Conservation (phyloP, 2,113 vertebrate species). For the Psettodes erumei region DNA sequence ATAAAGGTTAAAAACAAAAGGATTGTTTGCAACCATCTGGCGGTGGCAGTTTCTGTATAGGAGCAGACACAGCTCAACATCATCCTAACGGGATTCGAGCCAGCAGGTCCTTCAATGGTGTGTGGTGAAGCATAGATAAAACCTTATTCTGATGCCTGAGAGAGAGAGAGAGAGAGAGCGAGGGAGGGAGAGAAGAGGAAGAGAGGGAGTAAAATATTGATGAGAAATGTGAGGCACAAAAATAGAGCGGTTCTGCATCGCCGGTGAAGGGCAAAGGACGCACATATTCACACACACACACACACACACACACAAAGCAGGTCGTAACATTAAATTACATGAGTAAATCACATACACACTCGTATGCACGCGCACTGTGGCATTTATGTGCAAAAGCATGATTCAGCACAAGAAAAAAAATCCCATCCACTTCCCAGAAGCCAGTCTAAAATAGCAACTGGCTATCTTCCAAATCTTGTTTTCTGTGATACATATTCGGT, state of each 20-base stretch:
- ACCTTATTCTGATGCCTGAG: constrained; percentile 65
- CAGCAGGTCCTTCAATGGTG: constrained; percentile 64
- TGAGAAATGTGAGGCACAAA: constrained; percentile 73
- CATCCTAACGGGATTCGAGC: constrained; percentile 60
- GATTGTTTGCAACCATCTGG: constrained; percentile 77
- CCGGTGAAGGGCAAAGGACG: constrained; percentile 58
- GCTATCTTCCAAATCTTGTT: constrained; percentile 20
- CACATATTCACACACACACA: neutral
- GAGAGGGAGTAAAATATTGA: constrained; percentile 78
- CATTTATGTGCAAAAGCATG: constrained; percentile 48
- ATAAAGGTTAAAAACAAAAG: constrained; percentile 61
- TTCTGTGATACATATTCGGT: constrained; percentile 20
- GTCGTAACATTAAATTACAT: constrained; percentile 39
- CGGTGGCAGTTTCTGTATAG: constrained; percentile 58
- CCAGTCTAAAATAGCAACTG: constrained; percentile 48
- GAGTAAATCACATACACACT: constrained; percentile 51
- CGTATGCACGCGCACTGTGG: constrained; percentile 13
- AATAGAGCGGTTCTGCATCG: constrained; percentile 71
- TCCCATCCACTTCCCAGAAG: constrained; percentile 41
- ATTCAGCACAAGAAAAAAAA: constrained; percentile 62
- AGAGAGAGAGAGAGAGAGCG: constrained; percentile 8
- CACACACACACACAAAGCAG: constrained; percentile 9
- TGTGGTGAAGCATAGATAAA: constrained; percentile 74
- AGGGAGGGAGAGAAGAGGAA: constrained; percentile 28
- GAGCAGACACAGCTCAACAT: constrained; percentile 62